A percentile compares a stretch with the other conserved stretches of the same genome.
phyloP scores from a whole-genome alignment of 1,140 invertebrate genomes.

The Cydia splendana region DNA sequence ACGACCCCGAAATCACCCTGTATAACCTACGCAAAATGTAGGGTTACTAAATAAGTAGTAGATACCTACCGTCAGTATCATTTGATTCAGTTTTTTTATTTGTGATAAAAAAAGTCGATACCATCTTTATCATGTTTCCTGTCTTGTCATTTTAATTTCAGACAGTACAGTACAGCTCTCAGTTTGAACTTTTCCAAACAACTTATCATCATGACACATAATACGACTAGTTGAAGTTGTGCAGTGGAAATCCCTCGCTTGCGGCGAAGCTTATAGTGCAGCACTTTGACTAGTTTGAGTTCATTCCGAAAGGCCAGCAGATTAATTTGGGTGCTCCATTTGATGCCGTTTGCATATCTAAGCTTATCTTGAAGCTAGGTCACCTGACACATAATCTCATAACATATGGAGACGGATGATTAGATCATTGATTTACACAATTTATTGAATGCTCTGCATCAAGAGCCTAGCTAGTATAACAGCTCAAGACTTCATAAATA shows the following conservation, averaged over 20 bases:
- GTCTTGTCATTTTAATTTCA: no score
- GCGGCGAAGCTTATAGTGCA: constrained; percentile 16
- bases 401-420: background rate
- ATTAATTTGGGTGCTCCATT: constrained; percentile 22
- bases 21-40: no score
- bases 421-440: background rate
- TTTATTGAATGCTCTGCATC: no score
- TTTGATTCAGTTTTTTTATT: no score
- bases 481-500: no score
- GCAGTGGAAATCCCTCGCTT: background rate
- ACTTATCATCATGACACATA: constrained; percentile 1
- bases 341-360: constrained; percentile 20
- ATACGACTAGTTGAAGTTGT: background rate
- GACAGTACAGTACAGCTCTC: background rate
- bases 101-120: no score
- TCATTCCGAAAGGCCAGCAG: constrained; percentile 15
- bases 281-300: constrained; percentile 32
- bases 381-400: background rate
- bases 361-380: background rate
- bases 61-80: no score
- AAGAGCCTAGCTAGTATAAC: no score
- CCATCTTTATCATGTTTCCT: no score
- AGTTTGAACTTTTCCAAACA: background rate
- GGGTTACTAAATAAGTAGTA: no score
- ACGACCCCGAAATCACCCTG: no score